Percentiles rank a stretch among this genome's conserved stretches.
phyloP scores from a whole-genome alignment of 2,113 vertebrate species.

The Fukomys damarensis region DNA sequence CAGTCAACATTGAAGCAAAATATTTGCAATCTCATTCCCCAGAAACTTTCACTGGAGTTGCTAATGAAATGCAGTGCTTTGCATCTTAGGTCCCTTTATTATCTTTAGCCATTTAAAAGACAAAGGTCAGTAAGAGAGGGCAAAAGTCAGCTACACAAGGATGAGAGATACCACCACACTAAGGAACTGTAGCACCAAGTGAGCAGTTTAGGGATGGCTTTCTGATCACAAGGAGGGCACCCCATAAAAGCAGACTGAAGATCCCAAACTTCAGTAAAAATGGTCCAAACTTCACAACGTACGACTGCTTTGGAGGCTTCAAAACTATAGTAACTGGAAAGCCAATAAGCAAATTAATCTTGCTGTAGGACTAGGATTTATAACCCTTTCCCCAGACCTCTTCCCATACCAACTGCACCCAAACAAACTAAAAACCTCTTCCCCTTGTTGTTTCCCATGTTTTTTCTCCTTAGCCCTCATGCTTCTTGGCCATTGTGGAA shows the following conservation, averaged over 20 bases:
- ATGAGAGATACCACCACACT: background rate
- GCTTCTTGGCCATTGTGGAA: background rate
- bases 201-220: background rate
- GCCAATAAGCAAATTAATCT: background rate
- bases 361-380: background rate
- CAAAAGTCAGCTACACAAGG: background rate
- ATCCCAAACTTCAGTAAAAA: background rate
- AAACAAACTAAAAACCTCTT: background rate
- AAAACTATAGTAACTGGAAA: background rate
- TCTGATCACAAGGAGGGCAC: background rate
- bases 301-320: background rate
- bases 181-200: background rate
- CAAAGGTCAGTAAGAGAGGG: background rate
- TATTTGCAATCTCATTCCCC: background rate
- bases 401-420: background rate
- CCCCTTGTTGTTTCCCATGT: background rate
- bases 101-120: background rate
- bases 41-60: background rate
- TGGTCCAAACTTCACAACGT: background rate
- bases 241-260: background rate
- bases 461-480: background rate
- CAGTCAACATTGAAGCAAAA: constrained; percentile 22
- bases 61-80: background rate
- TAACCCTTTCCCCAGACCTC: background rate
- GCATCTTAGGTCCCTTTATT: background rate